phyloP scores from a whole-genome alignment of 2,797 vertebrate genomes.

The Cygnus olor region DNA sequence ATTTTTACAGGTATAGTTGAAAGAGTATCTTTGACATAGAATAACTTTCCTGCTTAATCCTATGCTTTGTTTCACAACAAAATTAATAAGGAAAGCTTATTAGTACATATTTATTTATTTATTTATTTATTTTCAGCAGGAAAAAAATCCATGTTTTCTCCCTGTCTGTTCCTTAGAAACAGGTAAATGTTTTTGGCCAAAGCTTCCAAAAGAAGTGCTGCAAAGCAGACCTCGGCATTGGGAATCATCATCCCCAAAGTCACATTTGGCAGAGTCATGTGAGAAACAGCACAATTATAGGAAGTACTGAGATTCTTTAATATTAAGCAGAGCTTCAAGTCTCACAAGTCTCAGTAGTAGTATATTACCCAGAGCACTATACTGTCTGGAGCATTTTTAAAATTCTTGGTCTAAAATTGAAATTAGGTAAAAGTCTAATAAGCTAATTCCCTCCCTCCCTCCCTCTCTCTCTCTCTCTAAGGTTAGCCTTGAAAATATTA shows the following conservation, averaged over 20 bases:
- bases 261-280: slow-evolving; percentile 7
- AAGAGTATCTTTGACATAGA: neutral
- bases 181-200: slow-evolving; percentile 42
- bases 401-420: slow-evolving; percentile 22
- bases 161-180: slow-evolving; percentile 25
- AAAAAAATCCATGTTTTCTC: neutral
- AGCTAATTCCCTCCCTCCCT: neutral
- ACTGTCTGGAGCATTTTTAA: neutral
- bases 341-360: neutral
- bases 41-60: neutral
- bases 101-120: neutral
- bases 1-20: slow-evolving; percentile 41
- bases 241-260: slow-evolving; percentile 14
- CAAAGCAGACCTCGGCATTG: neutral
- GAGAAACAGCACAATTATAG: neutral
- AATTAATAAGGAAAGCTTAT: slow-evolving; percentile 6
- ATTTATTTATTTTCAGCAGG: neutral
- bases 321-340: neutral
- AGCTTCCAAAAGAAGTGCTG: neutral
- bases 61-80: neutral
- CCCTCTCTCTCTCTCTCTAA: neutral
- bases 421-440: neutral
- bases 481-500: neutral
- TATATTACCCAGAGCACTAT: neutral
- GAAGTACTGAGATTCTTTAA: neutral